A percentile compares a stretch with the other conserved stretches of the same genome.
These are phyloP conservation scores for Propsilocerus akamusi DNA, from an alignment of 1,140 invertebrate genomes.

Conservation along the genomic window DNA sequence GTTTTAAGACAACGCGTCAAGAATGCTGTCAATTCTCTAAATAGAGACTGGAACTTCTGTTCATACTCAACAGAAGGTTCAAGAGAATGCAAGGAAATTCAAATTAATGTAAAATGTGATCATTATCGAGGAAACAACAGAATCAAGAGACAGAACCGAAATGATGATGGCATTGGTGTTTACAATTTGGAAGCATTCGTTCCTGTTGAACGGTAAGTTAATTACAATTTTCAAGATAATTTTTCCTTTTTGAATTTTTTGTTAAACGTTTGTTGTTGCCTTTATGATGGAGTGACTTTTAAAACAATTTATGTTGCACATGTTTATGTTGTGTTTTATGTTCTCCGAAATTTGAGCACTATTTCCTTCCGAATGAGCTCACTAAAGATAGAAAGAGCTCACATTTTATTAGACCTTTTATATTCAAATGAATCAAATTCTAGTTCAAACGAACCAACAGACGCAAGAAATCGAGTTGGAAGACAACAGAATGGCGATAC, in stretches of 20 bases:
- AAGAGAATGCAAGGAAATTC: constrained; percentile 67
- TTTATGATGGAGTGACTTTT: no score
- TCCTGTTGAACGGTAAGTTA: constrained; percentile 63
- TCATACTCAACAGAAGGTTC: constrained; percentile 56
- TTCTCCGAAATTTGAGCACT: no score
- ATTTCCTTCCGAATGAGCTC: no score
- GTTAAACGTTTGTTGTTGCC: no score
- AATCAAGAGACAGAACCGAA: constrained; percentile 33
- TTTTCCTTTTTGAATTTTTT: no score
- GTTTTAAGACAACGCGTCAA: constrained; percentile 75
- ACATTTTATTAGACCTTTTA: no score
- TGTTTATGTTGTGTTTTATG: no score
- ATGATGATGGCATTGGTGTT: constrained; percentile 48
- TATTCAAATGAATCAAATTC: no score
- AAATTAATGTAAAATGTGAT: constrained; percentile 79
- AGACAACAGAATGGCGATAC: constrained; percentile 49
- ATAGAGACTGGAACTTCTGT: constrained; percentile 87
- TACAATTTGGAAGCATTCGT: constrained; percentile 61
- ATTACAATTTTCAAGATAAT: constrained; percentile 11
- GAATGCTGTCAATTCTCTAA: constrained; percentile 71
- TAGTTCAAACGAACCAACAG: background rate
- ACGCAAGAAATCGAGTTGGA: constrained; percentile 31
- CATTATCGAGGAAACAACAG: constrained; percentile 35
- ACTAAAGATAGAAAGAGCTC: no score
- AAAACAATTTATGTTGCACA: no score